A percentile compares a stretch with the other conserved stretches of the same genome.
phyloP scores from a whole-genome alignment of 2,113 vertebrate species.

The Rhizomys pruinosus region DNA sequence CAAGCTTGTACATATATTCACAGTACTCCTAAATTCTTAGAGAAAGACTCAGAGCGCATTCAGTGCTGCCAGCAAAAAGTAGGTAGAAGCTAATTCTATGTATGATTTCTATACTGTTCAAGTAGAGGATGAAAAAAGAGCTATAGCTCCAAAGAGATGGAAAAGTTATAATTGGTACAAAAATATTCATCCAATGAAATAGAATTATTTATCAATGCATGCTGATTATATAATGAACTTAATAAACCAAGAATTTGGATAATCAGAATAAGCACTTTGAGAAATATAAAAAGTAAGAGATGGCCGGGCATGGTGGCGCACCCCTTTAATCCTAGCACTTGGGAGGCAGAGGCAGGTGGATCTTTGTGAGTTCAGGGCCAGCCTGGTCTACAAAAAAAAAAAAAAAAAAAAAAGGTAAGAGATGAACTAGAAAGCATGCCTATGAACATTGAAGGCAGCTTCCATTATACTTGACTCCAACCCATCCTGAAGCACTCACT shows the following conservation, averaged over 20 bases:
- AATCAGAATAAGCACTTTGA: not conserved
- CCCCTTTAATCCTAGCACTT: too few relatives aligned
- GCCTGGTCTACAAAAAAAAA: too few relatives aligned
- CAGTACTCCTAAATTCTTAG: not conserved
- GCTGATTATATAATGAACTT: not conserved
- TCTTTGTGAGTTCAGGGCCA: too few relatives aligned
- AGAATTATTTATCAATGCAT: not conserved
- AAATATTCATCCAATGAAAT: not conserved
- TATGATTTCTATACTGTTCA: not conserved
- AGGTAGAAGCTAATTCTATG: not conserved
- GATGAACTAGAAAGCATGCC: not conserved
- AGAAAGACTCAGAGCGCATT: not conserved
- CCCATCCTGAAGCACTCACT: not conserved
- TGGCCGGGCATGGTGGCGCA: too few relatives aligned
- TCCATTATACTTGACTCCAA: not conserved
- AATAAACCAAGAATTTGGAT: slow-evolving; percentile 9
- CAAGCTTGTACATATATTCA: not conserved
- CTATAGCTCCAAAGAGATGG: not conserved
- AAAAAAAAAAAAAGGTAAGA: too few relatives aligned
- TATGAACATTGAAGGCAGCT: not conserved
- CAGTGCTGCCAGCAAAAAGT: not conserved
- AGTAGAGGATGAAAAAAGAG: not conserved
- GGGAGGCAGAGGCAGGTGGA: too few relatives aligned
- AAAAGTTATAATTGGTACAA: not conserved
- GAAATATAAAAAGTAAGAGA: not conserved